Conservation (phyloP, 2,888 invertebrate genomes). For the Dinocampus coccinellae region DNA sequence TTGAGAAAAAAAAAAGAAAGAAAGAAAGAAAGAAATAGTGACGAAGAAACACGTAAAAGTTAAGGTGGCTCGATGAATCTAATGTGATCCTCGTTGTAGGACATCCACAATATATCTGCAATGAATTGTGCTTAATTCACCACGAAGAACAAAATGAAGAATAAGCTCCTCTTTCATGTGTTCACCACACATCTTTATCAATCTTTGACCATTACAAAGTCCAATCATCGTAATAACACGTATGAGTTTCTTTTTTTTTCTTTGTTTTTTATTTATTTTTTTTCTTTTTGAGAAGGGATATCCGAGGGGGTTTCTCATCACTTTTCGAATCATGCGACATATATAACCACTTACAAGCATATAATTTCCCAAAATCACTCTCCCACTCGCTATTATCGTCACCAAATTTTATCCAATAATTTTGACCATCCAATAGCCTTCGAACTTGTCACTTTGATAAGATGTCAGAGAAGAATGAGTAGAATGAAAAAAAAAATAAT, state of each 20-base stretch:
- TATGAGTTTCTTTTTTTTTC: too few relatives aligned
- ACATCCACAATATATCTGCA: constrained; percentile 61
- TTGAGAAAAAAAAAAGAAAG: background rate
- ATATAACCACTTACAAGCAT: background rate
- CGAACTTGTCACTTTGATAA: constrained; percentile 21
- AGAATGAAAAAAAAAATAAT: constrained; percentile 1
- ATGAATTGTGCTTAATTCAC: constrained; percentile 32
- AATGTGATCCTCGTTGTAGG: constrained; percentile 52
- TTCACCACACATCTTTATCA: constrained; percentile 57
- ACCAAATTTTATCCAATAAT: background rate
- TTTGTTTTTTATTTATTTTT: too few relatives aligned
- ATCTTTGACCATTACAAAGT: constrained; percentile 67
- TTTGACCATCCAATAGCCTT: constrained; percentile 11
- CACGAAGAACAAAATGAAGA: constrained; percentile 37
- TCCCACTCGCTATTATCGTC: background rate
- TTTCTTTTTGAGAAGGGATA: constrained; percentile 34
- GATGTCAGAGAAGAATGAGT: background rate
- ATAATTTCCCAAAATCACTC: too few relatives aligned
- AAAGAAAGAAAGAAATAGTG: background rate
- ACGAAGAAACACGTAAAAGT: background rate
- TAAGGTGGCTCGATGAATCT: too few relatives aligned
- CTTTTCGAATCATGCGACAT: background rate
- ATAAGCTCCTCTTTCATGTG: constrained; percentile 49
- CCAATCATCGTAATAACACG: constrained; percentile 51
- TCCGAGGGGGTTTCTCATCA: constrained; percentile 15